phyloP scores from a whole-genome alignment of 1,140 invertebrate genomes.

The Anagrus nilaparvatae region DNA sequence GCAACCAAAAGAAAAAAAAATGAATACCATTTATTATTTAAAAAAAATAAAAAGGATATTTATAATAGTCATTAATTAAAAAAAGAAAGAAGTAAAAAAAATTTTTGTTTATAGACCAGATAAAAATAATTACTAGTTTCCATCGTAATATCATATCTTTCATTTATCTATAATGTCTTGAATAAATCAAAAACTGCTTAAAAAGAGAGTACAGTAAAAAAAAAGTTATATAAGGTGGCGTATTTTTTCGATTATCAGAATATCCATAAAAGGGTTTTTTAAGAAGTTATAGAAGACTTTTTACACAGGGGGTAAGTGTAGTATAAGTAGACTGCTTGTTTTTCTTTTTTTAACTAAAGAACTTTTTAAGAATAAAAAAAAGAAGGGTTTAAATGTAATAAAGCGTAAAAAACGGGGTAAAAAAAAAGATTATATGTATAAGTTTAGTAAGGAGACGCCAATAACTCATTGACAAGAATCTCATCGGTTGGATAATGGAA shows the following conservation, averaged over 20 bases:
- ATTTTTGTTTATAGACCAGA: too few relatives aligned
- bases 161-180: slow-evolving; percentile 16
- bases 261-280: slow-evolving; percentile 17
- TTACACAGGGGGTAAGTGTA: slow-evolving; percentile 12
- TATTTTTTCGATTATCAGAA: slow-evolving; percentile 17
- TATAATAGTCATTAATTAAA: too few relatives aligned
- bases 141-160: too few relatives aligned
- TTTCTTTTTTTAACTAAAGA: slow-evolving; percentile 23
- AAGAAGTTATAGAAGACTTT: slow-evolving; percentile 7
- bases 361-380: too few relatives aligned
- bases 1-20: too few relatives aligned
- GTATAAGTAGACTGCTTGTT: slow-evolving; percentile 18
- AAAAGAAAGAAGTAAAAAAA: too few relatives aligned
- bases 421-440: not conserved
- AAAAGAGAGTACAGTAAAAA: too few relatives aligned
- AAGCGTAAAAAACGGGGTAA: slow-evolving; percentile 19
- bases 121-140: too few relatives aligned
- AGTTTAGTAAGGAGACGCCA: slow-evolving; percentile 37
- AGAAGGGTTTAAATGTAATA: slow-evolving; percentile 36
- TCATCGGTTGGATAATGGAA: slow-evolving; percentile 36
- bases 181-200: slow-evolving; percentile 18
- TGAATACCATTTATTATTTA: too few relatives aligned
- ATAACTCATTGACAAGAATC: slow-evolving; percentile 46
- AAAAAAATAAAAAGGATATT: too few relatives aligned
- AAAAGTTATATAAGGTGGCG: slow-evolving; percentile 8